phyloP scores from a whole-genome alignment of 2,888 invertebrate species.

The Thalpophila matura region DNA sequence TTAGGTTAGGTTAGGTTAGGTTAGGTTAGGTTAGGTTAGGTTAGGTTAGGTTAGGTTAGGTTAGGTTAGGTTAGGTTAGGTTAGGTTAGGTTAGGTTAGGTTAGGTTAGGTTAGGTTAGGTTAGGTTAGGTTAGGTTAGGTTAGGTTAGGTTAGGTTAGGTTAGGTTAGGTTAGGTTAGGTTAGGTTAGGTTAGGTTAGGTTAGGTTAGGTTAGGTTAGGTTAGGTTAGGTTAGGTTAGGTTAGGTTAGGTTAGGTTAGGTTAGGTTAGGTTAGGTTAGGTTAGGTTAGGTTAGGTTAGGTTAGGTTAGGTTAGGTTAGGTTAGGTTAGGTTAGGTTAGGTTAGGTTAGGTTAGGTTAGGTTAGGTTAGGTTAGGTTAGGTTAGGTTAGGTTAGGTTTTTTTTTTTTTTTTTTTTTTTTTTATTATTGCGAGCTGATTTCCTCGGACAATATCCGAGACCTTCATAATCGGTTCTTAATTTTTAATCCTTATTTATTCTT shows the following conservation, averaged over 20 bases:
- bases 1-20: slow-evolving; percentile 56
- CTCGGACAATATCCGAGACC: no score
- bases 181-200: slow-evolving; percentile 50
- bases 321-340: slow-evolving; percentile 46
- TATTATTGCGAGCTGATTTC: no score
- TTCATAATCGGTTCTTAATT: slow-evolving; percentile 35
- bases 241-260: slow-evolving; percentile 50
- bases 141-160: slow-evolving; percentile 49
- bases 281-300: slow-evolving; percentile 53
- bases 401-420: no score
- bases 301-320: slow-evolving; percentile 50
- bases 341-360: slow-evolving; percentile 43
- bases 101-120: slow-evolving; percentile 47
- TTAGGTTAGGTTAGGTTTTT: slow-evolving; percentile 28
- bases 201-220: slow-evolving; percentile 49
- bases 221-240: slow-evolving; percentile 48
- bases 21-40: slow-evolving; percentile 47
- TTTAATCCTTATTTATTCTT: no score
- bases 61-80: slow-evolving; percentile 44
- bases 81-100: slow-evolving; percentile 44
- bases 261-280: slow-evolving; percentile 52
- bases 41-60: slow-evolving; percentile 47
- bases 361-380: slow-evolving; percentile 28
- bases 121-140: slow-evolving; percentile 46
- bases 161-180: slow-evolving; percentile 51